Percentiles rank a stretch among this genome's conserved stretches.
phyloP scores from a whole-genome alignment of 64 coral and sea anemone genomes.

The Stylophora pistillata region DNA sequence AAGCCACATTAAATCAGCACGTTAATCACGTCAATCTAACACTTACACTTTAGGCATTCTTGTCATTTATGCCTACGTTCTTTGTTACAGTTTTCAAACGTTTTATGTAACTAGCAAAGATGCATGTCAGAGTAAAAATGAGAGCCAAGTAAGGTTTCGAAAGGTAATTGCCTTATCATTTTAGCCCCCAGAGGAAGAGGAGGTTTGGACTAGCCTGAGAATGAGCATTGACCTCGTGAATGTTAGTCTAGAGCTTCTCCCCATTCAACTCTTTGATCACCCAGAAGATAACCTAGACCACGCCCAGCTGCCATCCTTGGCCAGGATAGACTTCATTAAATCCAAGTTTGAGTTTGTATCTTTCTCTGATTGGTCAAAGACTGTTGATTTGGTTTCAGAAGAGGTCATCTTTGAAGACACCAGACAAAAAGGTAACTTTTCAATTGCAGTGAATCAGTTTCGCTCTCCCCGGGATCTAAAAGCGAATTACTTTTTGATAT shows the following conservation, averaged over 20 bases:
- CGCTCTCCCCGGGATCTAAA: no score
- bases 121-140: no score
- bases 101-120: background rate
- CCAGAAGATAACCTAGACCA: constrained; percentile 47
- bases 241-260: constrained; percentile 91
- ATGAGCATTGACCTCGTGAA: constrained; percentile 97
- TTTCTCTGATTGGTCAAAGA: constrained; percentile 99
- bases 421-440: constrained; percentile 40
- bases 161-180: background rate
- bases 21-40: no score
- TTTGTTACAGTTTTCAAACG: background rate
- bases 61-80: background rate
- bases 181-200: constrained; percentile 71
- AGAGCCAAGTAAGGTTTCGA: no score
- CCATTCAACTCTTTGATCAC: constrained; percentile 68
- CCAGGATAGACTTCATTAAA: constrained; percentile 95
- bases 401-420: constrained; percentile 97
- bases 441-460: background rate
- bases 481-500: no score
- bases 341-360: constrained; percentile 92
- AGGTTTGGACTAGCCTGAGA: constrained; percentile 89
- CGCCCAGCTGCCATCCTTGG: constrained; percentile 49
- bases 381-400: constrained; percentile 90
- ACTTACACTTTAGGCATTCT: background rate
- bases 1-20: no score